Percentiles rank a stretch among this genome's conserved stretches.
Evolutionary conservation across 2,888 invertebrate genomes (phyloP).

Genomic region (Agrochola macilenta): DNA sequence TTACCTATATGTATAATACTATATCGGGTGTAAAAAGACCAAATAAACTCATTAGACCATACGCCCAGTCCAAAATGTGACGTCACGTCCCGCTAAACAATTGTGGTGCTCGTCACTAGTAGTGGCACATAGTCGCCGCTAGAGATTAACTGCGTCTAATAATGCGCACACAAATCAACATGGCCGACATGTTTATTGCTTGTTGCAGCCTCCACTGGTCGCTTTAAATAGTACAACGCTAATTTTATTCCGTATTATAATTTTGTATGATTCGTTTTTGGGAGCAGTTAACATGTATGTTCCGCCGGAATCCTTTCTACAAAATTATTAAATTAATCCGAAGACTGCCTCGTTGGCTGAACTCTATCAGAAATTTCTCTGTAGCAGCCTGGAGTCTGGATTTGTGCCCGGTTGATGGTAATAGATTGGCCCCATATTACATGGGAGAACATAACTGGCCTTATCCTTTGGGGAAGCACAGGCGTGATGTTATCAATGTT

Average conservation of each 20-base stretch:
- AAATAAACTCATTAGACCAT: neutral
- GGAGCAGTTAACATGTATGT: neutral
- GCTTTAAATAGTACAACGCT: conserved; percentile 3
- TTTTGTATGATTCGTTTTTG: conserved; percentile 4
- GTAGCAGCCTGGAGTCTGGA: too few relatives aligned
- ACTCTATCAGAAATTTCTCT: too few relatives aligned
- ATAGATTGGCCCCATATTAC: too few relatives aligned
- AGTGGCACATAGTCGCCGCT: conserved; percentile 36
- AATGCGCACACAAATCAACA: conserved; percentile 67
- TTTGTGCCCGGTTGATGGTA: too few relatives aligned
- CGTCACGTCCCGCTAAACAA: neutral
- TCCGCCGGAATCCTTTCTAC: neutral
- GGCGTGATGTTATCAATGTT: too few relatives aligned
- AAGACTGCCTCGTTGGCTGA: too few relatives aligned
- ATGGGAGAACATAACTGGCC: too few relatives aligned
- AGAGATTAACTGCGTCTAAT: conserved; percentile 69
- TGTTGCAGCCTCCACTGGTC: conserved; percentile 25
- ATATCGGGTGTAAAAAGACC: neutral
- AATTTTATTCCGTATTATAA: conserved; percentile 21
- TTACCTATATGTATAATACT: neutral
- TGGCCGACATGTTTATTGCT: conserved; percentile 53
- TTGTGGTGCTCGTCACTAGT: neutral
- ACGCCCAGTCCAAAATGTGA: neutral
- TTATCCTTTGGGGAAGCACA: too few relatives aligned
- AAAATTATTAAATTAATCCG: too few relatives aligned